Evolutionary conservation across 2,113 vertebrate genomes (phyloP).

Genomic region (Notarius lentiginosus): DNA sequence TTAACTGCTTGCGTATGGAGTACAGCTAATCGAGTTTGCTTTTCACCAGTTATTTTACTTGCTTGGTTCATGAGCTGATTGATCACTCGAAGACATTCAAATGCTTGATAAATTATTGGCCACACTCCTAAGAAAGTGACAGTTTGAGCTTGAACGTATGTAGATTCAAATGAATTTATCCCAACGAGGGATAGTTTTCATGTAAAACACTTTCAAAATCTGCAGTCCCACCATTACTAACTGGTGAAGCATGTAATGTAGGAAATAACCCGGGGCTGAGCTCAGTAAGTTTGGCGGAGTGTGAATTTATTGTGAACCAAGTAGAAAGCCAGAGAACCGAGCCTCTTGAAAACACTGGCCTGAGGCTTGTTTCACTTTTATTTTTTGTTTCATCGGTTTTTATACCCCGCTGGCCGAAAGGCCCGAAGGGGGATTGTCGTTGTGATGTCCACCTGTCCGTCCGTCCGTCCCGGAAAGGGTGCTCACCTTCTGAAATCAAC

Average conservation of each 20-base stretch:
- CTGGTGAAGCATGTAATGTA: not conserved
- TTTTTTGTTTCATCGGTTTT: too few species aligned
- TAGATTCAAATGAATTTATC: not conserved
- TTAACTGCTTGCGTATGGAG: too few species aligned
- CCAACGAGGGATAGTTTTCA: not conserved
- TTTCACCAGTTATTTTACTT: too few species aligned
- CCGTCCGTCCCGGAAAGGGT: too few species aligned
- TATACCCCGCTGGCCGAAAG: too few species aligned
- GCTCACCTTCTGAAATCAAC: too few species aligned
- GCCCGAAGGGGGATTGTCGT: too few species aligned
- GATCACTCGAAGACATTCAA: too few species aligned
- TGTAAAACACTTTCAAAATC: not conserved
- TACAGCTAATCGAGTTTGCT: too few species aligned
- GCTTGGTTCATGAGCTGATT: too few species aligned
- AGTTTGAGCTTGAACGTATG: not conserved
- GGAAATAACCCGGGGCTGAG: not conserved
- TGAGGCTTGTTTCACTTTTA: not conserved
- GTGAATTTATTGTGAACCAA: not conserved
- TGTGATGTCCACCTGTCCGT: too few species aligned
- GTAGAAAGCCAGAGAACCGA: not conserved
- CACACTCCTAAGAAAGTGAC: not conserved
- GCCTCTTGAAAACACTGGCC: not conserved
- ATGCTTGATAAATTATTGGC: not conserved
- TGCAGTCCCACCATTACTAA: not conserved
- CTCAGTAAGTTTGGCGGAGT: not conserved